phyloP scores from a whole-genome alignment of 2,113 vertebrate genomes.

The Emydura subglobosa region DNA sequence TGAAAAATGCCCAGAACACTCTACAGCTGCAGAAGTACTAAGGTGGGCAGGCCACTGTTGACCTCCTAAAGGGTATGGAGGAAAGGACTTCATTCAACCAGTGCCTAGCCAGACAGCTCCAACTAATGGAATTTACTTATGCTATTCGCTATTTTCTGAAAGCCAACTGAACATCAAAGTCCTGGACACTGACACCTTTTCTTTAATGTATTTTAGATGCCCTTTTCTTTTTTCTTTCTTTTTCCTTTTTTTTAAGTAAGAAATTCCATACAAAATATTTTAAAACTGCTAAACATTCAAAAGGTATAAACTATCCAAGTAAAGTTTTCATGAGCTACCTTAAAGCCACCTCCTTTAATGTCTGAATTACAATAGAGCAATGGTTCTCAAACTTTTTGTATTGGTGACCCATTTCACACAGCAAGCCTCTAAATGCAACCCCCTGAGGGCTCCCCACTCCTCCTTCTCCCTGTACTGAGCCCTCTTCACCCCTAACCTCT shows the following conservation, averaged over 20 bases:
- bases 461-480: no score
- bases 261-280: not conserved
- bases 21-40: not conserved
- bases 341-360: no score
- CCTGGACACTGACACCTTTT: not conserved
- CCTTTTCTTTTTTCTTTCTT: not conserved
- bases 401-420: no score
- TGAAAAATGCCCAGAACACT: not conserved
- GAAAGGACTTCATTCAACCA: no score
- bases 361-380: no score
- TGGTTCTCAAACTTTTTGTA: no score
- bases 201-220: not conserved
- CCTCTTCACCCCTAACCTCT: no score
- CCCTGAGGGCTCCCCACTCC: no score
- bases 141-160: not conserved
- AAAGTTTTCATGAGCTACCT: no score
- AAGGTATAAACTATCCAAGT: no score
- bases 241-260: not conserved
- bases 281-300: not conserved
- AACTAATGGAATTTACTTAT: not conserved
- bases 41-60: not conserved
- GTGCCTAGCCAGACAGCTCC: not conserved
- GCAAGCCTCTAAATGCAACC: no score
- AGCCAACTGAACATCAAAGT: not conserved
- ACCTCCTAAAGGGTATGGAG: no score